These are phyloP conservation scores for Ramazzottius varieornatus DNA, from an alignment of 2,888 invertebrate species.

Conservation along the genomic window DNA sequence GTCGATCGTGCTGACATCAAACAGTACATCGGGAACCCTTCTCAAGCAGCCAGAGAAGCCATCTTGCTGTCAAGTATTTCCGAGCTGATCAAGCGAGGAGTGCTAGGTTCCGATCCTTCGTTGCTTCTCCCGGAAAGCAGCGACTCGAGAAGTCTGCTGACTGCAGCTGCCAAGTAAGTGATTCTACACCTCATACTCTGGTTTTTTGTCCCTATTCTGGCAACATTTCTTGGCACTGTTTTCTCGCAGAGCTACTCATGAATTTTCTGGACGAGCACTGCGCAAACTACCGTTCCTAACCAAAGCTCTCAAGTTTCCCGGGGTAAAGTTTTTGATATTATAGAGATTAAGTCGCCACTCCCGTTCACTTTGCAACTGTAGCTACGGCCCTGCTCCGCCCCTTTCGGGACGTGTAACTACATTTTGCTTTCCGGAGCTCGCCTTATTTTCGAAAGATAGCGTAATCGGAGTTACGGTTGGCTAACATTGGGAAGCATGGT, in stretches of 20 bases:
- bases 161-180: not conserved
- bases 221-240: too few relatives aligned
- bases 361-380: too few relatives aligned
- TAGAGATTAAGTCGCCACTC: too few relatives aligned
- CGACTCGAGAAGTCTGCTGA: too few relatives aligned
- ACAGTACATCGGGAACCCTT: constrained; percentile 59
- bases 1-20: constrained; percentile 83
- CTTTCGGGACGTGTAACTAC: too few relatives aligned
- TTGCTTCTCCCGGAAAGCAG: not conserved
- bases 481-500: too few relatives aligned
- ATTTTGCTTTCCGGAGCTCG: too few relatives aligned
- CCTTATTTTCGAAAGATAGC: too few relatives aligned
- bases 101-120: not conserved
- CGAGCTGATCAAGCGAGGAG: constrained; percentile 46
- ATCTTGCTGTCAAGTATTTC: constrained; percentile 53
- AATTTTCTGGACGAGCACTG: constrained; percentile 52
- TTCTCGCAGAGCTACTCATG: too few relatives aligned
- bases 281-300: constrained; percentile 42
- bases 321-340: too few relatives aligned
- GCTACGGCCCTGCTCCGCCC: too few relatives aligned
- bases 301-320: not conserved
- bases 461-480: too few relatives aligned
- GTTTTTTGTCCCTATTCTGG: not conserved
- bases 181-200: not conserved
- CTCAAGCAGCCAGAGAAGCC: constrained; percentile 44